Evolutionary conservation across 2,888 invertebrate genomes (phyloP).

Genomic region (Caenorhabditis sinica): DNA sequence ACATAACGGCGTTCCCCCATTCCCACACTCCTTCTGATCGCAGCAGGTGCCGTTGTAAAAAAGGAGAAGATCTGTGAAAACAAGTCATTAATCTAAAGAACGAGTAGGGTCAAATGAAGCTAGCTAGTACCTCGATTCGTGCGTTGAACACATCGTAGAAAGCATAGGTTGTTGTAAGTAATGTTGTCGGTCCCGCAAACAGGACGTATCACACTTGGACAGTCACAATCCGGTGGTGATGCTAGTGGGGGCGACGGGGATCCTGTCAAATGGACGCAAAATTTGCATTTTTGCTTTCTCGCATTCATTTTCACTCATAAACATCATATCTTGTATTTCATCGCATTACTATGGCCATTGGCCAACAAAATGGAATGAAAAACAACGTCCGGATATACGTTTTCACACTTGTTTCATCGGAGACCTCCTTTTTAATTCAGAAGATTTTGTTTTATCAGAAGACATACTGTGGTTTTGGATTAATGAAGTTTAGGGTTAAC

Average conservation of each 20-base stretch:
- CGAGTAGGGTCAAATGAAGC: constrained; percentile 29
- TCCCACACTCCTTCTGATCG: constrained; percentile 72
- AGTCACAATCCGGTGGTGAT: constrained; percentile 70
- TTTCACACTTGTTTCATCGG: constrained; percentile 36
- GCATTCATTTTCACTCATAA: constrained; percentile 41
- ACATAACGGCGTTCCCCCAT: constrained; percentile 73
- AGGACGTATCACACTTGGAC: constrained; percentile 71
- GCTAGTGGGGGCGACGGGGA: neutral
- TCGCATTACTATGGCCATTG: constrained; percentile 39
- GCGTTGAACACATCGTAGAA: constrained; percentile 72
- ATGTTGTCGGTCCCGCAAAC: constrained; percentile 80
- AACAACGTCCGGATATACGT: constrained; percentile 41
- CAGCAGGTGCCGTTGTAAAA: constrained; percentile 81
- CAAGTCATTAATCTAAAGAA: constrained; percentile 20
- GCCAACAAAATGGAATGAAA: constrained; percentile 23
- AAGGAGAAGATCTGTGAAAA: constrained; percentile 72
- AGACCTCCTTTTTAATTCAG: neutral
- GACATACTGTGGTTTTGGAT: neutral
- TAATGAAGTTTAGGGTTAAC: constrained; percentile 26
- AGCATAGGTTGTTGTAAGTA: constrained; percentile 78
- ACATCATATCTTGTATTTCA: constrained; percentile 46
- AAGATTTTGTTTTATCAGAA: neutral
- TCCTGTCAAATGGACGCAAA: constrained; percentile 49
- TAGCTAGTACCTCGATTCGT: constrained; percentile 46
- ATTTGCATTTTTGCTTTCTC: constrained; percentile 50